A percentile compares a stretch with the other conserved stretches of the same genome.
phyloP scores from a whole-genome alignment of 2,113 vertebrate genomes.

The Globicephala melas region DNA sequence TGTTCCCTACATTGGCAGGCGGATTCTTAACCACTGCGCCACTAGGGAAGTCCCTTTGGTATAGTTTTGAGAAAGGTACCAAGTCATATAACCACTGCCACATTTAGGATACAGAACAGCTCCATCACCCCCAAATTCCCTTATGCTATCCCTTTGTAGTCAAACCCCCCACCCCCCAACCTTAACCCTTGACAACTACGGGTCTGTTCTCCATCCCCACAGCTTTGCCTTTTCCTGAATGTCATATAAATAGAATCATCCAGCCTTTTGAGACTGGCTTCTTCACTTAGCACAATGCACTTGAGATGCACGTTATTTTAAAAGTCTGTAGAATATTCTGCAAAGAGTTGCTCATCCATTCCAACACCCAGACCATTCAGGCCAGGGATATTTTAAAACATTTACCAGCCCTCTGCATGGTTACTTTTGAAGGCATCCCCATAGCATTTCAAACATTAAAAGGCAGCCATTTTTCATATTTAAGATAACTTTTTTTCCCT shows the following conservation, averaged over 20 bases:
- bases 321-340: not conserved
- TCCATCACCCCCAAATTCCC: not conserved
- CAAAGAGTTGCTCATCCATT: not conserved
- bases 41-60: not conserved
- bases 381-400: not conserved
- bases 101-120: not conserved
- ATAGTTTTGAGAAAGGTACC: constrained; percentile 1
- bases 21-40: too few relatives aligned
- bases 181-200: not conserved
- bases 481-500: not conserved
- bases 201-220: not conserved
- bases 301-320: not conserved
- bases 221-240: not conserved
- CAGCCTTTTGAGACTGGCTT: not conserved
- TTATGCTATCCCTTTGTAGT: not conserved
- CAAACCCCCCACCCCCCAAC: not conserved
- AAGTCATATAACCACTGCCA: not conserved
- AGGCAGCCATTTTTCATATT: not conserved
- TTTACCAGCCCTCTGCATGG: not conserved
- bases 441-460: not conserved
- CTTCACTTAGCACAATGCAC: not conserved
- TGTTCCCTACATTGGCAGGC: too few relatives aligned
- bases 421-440: not conserved
- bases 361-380: not conserved
- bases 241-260: not conserved